Conservation (phyloP, 23 tunicate species). For the Trididemnum clinides region DNA sequence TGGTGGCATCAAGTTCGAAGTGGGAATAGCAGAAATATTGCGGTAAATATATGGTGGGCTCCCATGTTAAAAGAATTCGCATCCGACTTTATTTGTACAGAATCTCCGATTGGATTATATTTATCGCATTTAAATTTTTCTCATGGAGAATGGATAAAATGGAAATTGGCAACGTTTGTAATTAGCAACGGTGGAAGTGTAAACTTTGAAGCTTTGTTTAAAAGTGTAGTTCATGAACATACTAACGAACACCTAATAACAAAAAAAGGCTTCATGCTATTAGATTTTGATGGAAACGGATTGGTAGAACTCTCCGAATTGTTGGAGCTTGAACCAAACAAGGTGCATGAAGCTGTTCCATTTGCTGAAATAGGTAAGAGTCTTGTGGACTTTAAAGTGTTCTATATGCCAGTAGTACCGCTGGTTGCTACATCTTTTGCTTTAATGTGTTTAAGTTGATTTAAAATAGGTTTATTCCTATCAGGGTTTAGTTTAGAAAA, state of each 20-base stretch:
- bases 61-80: too few species aligned
- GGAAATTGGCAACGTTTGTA: not conserved
- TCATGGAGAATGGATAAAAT: constrained; percentile 49
- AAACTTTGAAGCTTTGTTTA: not conserved
- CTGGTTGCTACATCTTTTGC: not conserved
- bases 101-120: too few species aligned
- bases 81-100: too few species aligned
- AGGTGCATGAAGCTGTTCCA: not conserved
- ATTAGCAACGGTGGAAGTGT: not conserved
- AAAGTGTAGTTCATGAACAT: constrained; percentile 17
- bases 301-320: not conserved
- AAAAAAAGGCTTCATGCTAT: not conserved
- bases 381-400: too few species aligned
- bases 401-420: not conserved
- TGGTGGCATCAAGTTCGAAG: too few species aligned
- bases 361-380: constrained; percentile 13
- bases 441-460: too few species aligned
- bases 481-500: too few species aligned
- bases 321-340: not conserved
- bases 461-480: too few species aligned
- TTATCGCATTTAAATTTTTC: too few species aligned
- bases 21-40: too few species aligned
- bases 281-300: not conserved
- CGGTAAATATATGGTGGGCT: too few species aligned
- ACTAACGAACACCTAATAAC: constrained; percentile 9